Evolutionary conservation across 2,888 invertebrate genomes (phyloP), one percentile per base, ranked within the genome.

Genomic region (Eupithecia subfuscata): DNA sequence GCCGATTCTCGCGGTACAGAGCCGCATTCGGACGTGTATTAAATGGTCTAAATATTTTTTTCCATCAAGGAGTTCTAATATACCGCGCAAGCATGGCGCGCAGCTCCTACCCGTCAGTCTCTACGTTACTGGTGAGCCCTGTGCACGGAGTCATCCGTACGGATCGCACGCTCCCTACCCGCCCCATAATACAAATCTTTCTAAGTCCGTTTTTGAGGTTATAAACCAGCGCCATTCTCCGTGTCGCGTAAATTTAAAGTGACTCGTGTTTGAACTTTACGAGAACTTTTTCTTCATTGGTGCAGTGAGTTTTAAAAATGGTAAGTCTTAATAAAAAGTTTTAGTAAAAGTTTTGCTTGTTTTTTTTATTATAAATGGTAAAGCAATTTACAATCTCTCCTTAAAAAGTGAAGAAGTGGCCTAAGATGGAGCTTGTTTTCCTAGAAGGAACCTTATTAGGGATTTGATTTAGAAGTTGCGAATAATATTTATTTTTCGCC

Each of bases 1-100:
- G 4, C 45, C 43, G 67, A 14, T 75, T 40, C 71, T 64, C 48
- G 75, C 43, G 52, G 71, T 68, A 30, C 71, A 71, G 64, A 64
- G 64, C 71, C 75, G 75, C 71, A 75, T 72, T 71, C 52, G 71
- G 64, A 43, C 69, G 69, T 16, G 22, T 70, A 67, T 69, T 69
- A 69, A 52, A 67, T 60, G 60, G 43, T 34, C 45, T 70, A 43
- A 73, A 70, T 70, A 69, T 70, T 70, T 73, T 73, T 70, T 73
- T 67, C 25, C 70, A 25, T 37, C 56, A 70, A 75, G 65, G 69
- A 75, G 43, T 60, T 56, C 22, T 63, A 65, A 70, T 45, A 56
- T 14, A 68, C 45, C 67, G 76, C 76, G 76, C 73, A 73, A 16
- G 18, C 8, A 30, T 37, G 14, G 43, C 70, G 76, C 76, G 76